phyloP scores from a whole-genome alignment of 2,113 vertebrate genomes.

The Podarcis muralis region DNA sequence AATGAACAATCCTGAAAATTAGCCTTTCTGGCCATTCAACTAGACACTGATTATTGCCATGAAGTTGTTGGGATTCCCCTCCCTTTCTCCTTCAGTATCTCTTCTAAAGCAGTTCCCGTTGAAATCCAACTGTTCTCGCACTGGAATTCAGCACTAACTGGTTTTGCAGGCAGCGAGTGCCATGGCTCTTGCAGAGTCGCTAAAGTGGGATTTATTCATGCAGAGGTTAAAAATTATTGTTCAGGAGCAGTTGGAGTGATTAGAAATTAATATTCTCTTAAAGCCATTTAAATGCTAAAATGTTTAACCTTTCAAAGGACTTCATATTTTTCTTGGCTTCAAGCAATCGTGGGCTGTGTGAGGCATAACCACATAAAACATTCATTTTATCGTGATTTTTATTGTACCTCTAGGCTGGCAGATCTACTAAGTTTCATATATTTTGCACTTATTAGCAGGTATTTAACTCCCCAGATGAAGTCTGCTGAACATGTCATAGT shows the following conservation, averaged over 20 bases:
- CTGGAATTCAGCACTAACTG: slow-evolving; percentile 17
- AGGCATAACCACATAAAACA: slow-evolving; percentile 51
- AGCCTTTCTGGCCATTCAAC: not conserved
- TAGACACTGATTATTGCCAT: slow-evolving; percentile 17
- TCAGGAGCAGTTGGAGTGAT: slow-evolving; percentile 30
- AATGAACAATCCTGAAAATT: not conserved
- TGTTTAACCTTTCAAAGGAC: slow-evolving; percentile 62
- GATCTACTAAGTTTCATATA: slow-evolving; percentile 4
- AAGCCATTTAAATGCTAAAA: slow-evolving; percentile 65
- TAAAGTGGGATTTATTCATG: slow-evolving; percentile 44
- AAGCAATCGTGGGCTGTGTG: slow-evolving; percentile 37
- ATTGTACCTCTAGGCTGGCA: slow-evolving; percentile 30
- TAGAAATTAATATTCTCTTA: slow-evolving; percentile 64
- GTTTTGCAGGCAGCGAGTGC: slow-evolving; percentile 40
- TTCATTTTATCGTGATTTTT: slow-evolving; percentile 53
- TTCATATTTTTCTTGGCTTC: slow-evolving; percentile 57
- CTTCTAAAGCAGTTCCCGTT: not conserved
- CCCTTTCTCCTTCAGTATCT: not conserved
- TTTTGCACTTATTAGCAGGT: slow-evolving; percentile 50
- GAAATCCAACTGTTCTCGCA: slow-evolving; percentile 7
- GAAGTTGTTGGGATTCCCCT: not conserved
- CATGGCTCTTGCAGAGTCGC: slow-evolving; percentile 33
- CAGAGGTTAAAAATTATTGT: slow-evolving; percentile 63
- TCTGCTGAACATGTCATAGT: slow-evolving; percentile 8
- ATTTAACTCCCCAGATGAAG: slow-evolving; percentile 43